Base-by-base conservation (phyloP, 2,113 vertebrate species). In the Drymodes brunneopygia region DNA sequence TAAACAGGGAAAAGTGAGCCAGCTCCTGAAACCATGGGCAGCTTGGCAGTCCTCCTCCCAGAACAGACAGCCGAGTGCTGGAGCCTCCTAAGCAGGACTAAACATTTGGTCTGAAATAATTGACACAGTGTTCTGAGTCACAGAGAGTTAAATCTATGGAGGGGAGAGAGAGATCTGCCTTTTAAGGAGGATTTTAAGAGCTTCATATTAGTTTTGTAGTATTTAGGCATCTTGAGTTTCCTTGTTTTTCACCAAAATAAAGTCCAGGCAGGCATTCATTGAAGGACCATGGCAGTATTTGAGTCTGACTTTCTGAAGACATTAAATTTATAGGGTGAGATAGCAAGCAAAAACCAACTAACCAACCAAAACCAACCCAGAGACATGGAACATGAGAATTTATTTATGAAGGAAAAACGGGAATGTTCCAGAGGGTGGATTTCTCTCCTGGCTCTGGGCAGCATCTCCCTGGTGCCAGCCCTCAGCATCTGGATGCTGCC, bases 391-490 rank as follows among this genome's bases (percentile, higher is more conserved):
- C 16, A 70, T 67, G 56, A 88, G 67, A 88, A 58, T 65, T 86
- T 86, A 62, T 94, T 95, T 94, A 54, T 50, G 67, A 90, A 86
- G 33, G 60, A 73, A 92, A 90, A 90, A 28, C 1, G 5, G 25
- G 31, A 86, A 38, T 88, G 15, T 70, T 93, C 22, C 29, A 18
- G 12, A 84, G 56, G 18, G 21, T 77, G 71, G 47, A 77, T 86
- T 95, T 88, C 12, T 62, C 42, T 94, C 38, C 79, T 80, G 54
- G 22, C 47, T 81, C 48, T 56, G 33, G 24, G 29, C 47, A 91
- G 28, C 40, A 62, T 75, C 61, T 85, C 40, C 29, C n/a, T 3
- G 2, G 5, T 80, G 51, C 35, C 8, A n/a, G 35, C 35, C 31
- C 15, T 79, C 0, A 0, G 29, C 29, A 69, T 38, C 40, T 61